A percentile compares a stretch with the other conserved stretches of the same genome.
These are phyloP conservation scores for Mystacides longicornis DNA, from an alignment of 2,888 invertebrate genomes.

Conservation along the genomic window DNA sequence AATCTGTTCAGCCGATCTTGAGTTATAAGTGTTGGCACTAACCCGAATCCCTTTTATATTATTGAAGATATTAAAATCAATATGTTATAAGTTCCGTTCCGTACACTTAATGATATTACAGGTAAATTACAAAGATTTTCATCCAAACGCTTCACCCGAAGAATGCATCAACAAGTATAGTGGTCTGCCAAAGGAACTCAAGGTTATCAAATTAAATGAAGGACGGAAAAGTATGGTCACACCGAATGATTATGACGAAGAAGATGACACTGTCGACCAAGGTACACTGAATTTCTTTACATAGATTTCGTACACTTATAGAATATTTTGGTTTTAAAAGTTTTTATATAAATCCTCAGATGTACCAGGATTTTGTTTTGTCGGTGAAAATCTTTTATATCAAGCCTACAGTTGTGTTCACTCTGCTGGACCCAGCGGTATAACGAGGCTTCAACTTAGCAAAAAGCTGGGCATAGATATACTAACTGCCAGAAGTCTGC, in stretches of 20 bases:
- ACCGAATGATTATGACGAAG: conserved; percentile 41
- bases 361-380: conserved; percentile 3
- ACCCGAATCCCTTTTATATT: too few relatives aligned
- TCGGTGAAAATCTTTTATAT: conserved; percentile 37
- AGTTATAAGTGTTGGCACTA: too few relatives aligned
- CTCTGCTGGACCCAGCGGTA: conserved; percentile 43
- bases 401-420: conserved; percentile 48
- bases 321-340: too few relatives aligned
- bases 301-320: too few relatives aligned
- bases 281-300: too few relatives aligned
- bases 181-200: conserved; percentile 18
- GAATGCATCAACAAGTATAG: conserved; percentile 47
- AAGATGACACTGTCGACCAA: conserved; percentile 29
- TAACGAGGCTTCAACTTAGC: conserved; percentile 41
- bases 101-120: too few relatives aligned
- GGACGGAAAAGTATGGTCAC: conserved; percentile 34
- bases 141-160: conserved; percentile 46
- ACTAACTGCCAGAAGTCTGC: conserved; percentile 36
- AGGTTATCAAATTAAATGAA: not conserved
- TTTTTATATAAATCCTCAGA: not conserved
- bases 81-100: too few relatives aligned
- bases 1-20: too few relatives aligned
- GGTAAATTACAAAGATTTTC: conserved; percentile 48
- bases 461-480: conserved; percentile 38
- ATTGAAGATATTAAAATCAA: too few relatives aligned